Evolutionary conservation across 2,888 invertebrate genomes (phyloP).

Genomic region (Carpatolechia fugitivella): DNA sequence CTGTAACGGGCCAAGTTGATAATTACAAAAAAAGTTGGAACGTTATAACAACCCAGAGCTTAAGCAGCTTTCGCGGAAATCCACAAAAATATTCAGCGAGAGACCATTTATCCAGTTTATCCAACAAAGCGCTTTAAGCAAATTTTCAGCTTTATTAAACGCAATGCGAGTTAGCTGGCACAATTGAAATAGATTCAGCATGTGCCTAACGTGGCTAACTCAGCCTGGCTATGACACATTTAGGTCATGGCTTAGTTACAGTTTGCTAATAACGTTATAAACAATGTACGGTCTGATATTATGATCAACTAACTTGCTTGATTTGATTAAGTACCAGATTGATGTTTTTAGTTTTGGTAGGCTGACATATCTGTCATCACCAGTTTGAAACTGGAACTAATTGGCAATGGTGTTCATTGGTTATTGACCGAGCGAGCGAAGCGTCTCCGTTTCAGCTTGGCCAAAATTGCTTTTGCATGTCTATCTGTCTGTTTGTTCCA

Average conservation of each 20-base stretch:
- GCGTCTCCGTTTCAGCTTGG: too few relatives aligned
- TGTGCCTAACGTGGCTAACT: background rate
- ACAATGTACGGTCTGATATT: background rate
- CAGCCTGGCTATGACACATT: background rate
- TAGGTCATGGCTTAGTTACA: background rate
- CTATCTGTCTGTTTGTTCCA: too few relatives aligned
- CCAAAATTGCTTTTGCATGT: too few relatives aligned
- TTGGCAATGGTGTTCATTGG: too few relatives aligned
- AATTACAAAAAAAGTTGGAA: background rate
- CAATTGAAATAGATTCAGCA: constrained; percentile 2
- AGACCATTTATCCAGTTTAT: background rate
- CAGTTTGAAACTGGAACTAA: too few relatives aligned
- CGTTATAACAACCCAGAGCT: background rate
- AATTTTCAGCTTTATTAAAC: background rate
- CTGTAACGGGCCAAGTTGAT: too few relatives aligned
- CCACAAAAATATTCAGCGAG: background rate
- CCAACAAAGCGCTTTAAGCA: background rate
- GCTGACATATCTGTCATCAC: too few relatives aligned
- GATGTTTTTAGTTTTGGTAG: too few relatives aligned
- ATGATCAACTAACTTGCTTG: background rate
- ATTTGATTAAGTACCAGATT: too few relatives aligned
- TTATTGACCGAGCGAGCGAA: too few relatives aligned
- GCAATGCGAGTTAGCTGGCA: background rate
- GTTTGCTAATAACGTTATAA: constrained; percentile 3
- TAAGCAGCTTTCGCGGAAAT: background rate